Base-by-base conservation (phyloP, 1,140 invertebrate species). In the Drosophila neocordata region DNA sequence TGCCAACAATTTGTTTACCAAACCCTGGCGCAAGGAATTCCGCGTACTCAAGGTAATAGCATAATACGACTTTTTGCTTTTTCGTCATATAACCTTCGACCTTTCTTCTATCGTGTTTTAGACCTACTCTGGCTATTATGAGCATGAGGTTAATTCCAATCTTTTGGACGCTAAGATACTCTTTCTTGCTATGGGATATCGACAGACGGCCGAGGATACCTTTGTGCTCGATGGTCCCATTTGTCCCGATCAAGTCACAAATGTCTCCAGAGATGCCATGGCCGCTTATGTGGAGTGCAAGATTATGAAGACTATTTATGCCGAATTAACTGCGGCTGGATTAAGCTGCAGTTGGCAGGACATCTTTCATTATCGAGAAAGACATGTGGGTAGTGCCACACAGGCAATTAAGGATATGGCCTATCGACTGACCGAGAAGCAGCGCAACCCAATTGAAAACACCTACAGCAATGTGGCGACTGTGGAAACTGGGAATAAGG, bases 281-380 rank as follows among this genome's bases (percentile, higher is more conserved):
- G 94, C 97, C n/a, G 97, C 97, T 18, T 96, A 96, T 92, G 96
- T 96, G 38, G 97, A 98, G 92, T 97, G 96, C 88, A 95, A 97
- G 93, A 94, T 95, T 79, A 93, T 95, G 91, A 93, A 93, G 13
- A 92, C 94, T 73, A 94, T 94, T 44, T 93, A 93, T 63, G 69
- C 77, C 1, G 85, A 79, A 1, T 55, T 92, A 0, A 61, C 60
- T 5, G 66, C 79, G 4, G 68, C 70, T 5, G 84, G 82, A 27
- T 74, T 89, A 4, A 78, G n/a, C 24, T 90, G 94, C 60, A 93
- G 93, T 1, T 96, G 95, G 94, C 75, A 93, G 18, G 95, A 96
- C 65, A 93, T 96, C 6, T 89, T 95, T 58, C 92, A 94, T 51
- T 94, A 95, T 89, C 93, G 96, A 1, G 94, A 95, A 75, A 93